Evolutionary conservation across 37 sponge, comb jelly and placozoan species (phyloP), one percentile per base, ranked within the genome.

Genomic region (Eunapius fragilis): DNA sequence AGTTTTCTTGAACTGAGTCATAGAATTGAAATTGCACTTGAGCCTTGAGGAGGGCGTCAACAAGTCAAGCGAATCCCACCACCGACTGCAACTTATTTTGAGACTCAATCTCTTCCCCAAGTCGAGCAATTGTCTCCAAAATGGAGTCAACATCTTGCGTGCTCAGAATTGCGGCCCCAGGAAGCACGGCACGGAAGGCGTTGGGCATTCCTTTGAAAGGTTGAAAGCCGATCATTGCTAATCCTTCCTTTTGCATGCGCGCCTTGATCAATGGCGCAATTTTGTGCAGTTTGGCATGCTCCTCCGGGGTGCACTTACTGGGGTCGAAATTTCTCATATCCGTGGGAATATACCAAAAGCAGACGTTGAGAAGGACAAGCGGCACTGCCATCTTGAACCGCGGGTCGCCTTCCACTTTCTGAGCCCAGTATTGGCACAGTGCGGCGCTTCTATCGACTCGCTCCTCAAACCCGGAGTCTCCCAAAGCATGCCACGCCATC

Each of bases 341-440:
- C 3, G 90, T 79, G 45, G 97, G 95, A 26, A 90, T 48, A 77
- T 96, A 96, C 90, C 87, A 92, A 70, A 96, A 96, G 79, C 91
- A 89, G n/a, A 92, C 87, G 74, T 92, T 92, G 37, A 58, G 14
- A 11, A 58, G 58, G 58, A 58, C 58, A 58, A 58, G 58, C 58
- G 58, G 58, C 58, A 58, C 58, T 58, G 58, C 58, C 58, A 58
- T 58, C 58, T 58, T 58, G 58, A 58, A 58, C 58, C 58, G 58
- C 58, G 58, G 58, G 58, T 58, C 58, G 58, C 22, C 58, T 58
- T 58, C 22, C 58, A 58, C 58, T 58, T 58, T 58, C 14, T 58
- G 58, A 17, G 58, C 58, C 17, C 7, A 4, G 58, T 58, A 58
- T 17, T 58, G 58, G 58, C 58, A 58, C 58, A 58, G 14, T 0